Base-by-base conservation (phyloP, 2,888 invertebrate species). In the Chymomyza procnemis region DNA sequence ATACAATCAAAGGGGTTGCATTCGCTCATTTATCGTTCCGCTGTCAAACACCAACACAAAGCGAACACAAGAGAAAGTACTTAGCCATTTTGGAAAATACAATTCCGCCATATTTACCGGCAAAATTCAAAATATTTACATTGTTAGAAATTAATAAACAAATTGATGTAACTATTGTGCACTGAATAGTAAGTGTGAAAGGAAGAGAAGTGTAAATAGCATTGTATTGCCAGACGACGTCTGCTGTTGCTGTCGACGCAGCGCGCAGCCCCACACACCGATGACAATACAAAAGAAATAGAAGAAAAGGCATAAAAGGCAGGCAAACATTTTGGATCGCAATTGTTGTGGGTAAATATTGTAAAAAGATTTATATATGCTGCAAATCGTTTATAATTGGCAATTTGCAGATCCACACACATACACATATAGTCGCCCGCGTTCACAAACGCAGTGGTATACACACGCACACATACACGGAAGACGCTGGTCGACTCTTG, bases 31-130 rank as follows among this genome's bases (percentile, higher is more conserved):
- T 34, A 66, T 77, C 69, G 74, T 66, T 71, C 18, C 61, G 76
- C 78, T 74, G 75, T 73, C 70, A 73, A 83, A 73, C 79, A 84
- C 79, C 74, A 78, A 81, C 81, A 79, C 76, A 80, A 68, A 78
- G 69, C 70, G 72, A 75, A 76, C 73, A 81, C 81, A 84, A 84
- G 86, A 81, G 81, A 82, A 83, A 83, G 83, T 83, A 73, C 79
- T 71, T 80, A 87, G 85, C 85, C 81, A 86, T 87, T 89, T 89
- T 88, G 86, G 86, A 89, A 88, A 88, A 89, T 82, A 87, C 83
- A 89, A 87, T 84, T 88, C 89, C 88, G 88, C 89, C 89, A 89
- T 89, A 89, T 89, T 89, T 87, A 87, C 89, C 89, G 88, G 89
- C 88, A 85, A 88, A 87, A 88, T 89, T 89, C 86, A 89, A 88